Conservation (phyloP, 2,113 vertebrate genomes). For the Psammodynastes pulverulentus region DNA sequence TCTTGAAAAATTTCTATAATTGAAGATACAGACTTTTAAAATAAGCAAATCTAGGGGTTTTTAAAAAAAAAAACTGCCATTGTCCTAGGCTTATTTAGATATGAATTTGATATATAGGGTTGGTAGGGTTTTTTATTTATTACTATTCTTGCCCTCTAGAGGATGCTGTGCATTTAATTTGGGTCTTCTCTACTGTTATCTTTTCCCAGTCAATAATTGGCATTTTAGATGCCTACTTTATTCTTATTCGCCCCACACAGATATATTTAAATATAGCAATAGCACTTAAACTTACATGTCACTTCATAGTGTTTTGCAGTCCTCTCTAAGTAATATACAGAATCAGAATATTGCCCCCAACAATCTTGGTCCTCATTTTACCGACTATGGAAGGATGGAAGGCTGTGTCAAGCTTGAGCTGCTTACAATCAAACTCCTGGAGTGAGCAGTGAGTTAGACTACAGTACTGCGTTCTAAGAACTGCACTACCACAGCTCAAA, state of each 20-base stretch:
- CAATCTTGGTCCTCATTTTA: neutral
- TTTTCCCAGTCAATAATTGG: neutral
- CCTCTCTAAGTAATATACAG: neutral
- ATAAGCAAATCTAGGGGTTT: neutral
- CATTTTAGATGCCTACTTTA: neutral
- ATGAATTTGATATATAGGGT: too few species aligned
- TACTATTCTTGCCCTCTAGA: neutral
- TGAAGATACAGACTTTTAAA: neutral
- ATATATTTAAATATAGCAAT: neutral
- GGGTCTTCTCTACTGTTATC: neutral
- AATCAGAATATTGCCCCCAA: neutral
- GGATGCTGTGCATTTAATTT: neutral
- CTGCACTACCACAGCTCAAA: neutral
- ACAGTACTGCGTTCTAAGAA: neutral
- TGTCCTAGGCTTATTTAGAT: too few species aligned
- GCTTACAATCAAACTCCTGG: neutral
- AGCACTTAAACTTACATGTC: neutral
- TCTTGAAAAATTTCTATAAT: neutral
- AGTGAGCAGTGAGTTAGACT: neutral
- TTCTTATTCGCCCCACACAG: neutral
- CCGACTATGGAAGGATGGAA: neutral
- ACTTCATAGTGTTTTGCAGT: neutral
- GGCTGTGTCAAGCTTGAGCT: neutral
- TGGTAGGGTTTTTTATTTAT: neutral
- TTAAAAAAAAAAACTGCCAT: too few species aligned